A percentile compares a stretch with the other conserved stretches of the same genome.
phyloP scores from a whole-genome alignment of 2,888 invertebrate genomes.

The Cryptus viduatorius region DNA sequence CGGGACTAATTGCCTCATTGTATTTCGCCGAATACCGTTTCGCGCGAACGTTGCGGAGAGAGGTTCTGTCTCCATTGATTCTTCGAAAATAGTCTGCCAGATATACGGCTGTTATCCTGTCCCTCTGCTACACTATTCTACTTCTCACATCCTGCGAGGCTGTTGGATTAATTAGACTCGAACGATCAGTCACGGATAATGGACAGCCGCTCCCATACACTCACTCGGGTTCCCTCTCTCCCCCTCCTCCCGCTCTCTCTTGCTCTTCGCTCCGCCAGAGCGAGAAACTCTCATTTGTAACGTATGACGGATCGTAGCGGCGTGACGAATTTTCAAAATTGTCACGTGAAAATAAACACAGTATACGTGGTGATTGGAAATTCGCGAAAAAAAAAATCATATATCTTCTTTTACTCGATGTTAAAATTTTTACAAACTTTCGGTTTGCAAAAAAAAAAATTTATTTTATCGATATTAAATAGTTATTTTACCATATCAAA shows the following conservation, averaged over 20 bases:
- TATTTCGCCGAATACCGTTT: neutral
- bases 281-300: conserved; percentile 34
- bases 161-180: conserved; percentile 64
- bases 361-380: neutral
- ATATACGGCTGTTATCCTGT: neutral
- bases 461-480: no score
- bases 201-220: conserved; percentile 58
- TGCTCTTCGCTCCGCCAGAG: conserved; percentile 45
- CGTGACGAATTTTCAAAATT: conserved; percentile 50
- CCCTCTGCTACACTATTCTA: conserved; percentile 28
- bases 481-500: no score
- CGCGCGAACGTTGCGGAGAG: neutral
- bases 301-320: conserved; percentile 49
- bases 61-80: conserved; percentile 17
- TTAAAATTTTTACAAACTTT: neutral
- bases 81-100: conserved; percentile 39
- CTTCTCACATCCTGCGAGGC: conserved; percentile 36
- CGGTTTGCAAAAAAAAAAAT: neutral
- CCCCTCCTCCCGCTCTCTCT: conserved; percentile 1
- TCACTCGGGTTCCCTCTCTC: conserved; percentile 20
- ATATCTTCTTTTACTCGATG: neutral
- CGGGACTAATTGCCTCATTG: neutral
- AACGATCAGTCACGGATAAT: conserved; percentile 66
- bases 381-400: neutral
- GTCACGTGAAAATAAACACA: conserved; percentile 30